phyloP scores from a whole-genome alignment of 2,888 invertebrate species.

The Drosophila leonis region DNA sequence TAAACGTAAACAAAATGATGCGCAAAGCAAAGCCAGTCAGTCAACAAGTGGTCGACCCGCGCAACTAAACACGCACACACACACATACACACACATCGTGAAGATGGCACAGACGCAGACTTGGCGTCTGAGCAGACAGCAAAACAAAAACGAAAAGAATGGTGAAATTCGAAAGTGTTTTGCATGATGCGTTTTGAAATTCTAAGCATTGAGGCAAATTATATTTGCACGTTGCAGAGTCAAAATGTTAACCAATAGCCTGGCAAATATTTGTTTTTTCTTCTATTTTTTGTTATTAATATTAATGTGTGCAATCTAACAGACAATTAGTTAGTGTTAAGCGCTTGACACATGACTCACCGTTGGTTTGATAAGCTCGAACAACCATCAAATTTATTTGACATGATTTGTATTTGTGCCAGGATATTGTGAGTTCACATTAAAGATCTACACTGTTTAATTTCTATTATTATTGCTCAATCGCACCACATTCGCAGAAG shows the following conservation, averaged over 20 bases:
- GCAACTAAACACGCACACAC: conserved; percentile 15
- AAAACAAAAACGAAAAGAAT: conserved; percentile 55
- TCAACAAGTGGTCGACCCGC: conserved; percentile 63
- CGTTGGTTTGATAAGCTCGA: conserved; percentile 60
- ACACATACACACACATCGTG: conserved; percentile 8
- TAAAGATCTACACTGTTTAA: conserved; percentile 8
- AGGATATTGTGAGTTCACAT: conserved; percentile 19
- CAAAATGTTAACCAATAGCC: background rate
- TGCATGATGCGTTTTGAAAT: conserved; percentile 7
- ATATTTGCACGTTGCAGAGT: background rate
- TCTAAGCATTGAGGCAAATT: background rate
- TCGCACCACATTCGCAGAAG: background rate
- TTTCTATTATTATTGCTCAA: conserved; percentile 6
- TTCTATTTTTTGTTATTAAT: conserved; percentile 14
- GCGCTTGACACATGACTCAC: conserved; percentile 63
- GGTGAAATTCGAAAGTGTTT: conserved; percentile 66
- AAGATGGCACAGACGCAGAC: conserved; percentile 25
- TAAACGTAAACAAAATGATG: conserved; percentile 21
- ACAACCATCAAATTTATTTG: conserved; percentile 23
- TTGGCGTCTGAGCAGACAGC: conserved; percentile 3
- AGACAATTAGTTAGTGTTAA: conserved; percentile 11
- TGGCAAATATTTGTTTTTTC: background rate
- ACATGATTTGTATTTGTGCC: conserved; percentile 26
- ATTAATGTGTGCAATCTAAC: conserved; percentile 17
- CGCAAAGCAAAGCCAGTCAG: conserved; percentile 27